These are phyloP conservation scores for Matsumurasca onukii DNA, from an alignment of 1,140 invertebrate species.

Conservation along the genomic window DNA sequence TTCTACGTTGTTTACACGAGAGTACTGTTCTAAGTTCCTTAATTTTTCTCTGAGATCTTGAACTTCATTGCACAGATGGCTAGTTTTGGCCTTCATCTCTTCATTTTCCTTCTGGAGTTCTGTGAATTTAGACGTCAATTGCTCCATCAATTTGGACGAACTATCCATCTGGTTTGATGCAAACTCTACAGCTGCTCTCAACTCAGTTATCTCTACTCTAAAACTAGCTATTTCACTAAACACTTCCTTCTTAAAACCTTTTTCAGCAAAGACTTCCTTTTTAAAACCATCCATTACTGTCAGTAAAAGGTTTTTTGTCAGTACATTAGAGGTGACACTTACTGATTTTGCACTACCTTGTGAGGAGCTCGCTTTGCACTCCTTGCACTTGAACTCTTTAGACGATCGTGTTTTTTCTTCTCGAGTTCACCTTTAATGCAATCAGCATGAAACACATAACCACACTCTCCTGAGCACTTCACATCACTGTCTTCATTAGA, in stretches of 20 bases:
- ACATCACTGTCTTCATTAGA: slow-evolving; percentile 5
- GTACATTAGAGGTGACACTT: neutral
- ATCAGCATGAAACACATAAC: slow-evolving; percentile 1
- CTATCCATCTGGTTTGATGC: neutral
- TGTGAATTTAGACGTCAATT: neutral
- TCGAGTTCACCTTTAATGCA: neutral
- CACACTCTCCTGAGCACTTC: neutral
- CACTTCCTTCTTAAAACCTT: neutral
- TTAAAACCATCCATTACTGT: neutral
- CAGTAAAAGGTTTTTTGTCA: neutral
- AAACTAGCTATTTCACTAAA: neutral
- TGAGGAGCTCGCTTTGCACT: neutral
- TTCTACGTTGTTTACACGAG: neutral
- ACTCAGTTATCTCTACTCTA: neutral
- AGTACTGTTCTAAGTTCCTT: neutral
- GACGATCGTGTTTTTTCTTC: neutral
- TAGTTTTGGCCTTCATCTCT: neutral
- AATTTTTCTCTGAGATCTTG: neutral
- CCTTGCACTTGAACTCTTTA: slow-evolving; percentile 3
- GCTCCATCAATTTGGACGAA: neutral
- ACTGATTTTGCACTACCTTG: slow-evolving; percentile 6
- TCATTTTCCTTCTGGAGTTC: neutral
- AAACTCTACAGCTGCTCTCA: neutral
- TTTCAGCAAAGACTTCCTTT: neutral
- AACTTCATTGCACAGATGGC: neutral